A percentile compares a stretch with the other conserved stretches of the same genome.
Evolutionary conservation across 2,797 vertebrate species (phyloP).

Genomic region (Sorex maritimensis): DNA sequence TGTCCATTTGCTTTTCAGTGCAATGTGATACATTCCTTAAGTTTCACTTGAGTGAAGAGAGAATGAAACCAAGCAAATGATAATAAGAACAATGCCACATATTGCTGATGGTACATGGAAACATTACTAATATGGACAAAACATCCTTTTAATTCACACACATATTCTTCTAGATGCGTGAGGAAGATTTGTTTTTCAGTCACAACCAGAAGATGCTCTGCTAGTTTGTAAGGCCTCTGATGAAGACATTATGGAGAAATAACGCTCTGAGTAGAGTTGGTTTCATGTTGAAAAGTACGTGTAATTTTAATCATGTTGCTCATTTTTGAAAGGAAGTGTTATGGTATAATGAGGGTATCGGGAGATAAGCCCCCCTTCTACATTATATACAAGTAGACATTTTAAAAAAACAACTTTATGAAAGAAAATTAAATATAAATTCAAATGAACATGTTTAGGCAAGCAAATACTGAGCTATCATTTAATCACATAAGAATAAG

Average conservation of each 20-base stretch:
- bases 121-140: background rate
- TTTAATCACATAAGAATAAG: constrained; percentile 24
- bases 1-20: constrained; percentile 13
- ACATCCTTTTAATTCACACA: background rate
- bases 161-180: constrained; percentile 58
- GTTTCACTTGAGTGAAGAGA: background rate
- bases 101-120: background rate
- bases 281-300: background rate
- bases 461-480: background rate
- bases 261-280: background rate
- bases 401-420: background rate
- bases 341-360: no score
- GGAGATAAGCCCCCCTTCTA: background rate
- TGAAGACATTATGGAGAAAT: background rate
- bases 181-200: constrained; percentile 41
- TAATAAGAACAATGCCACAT: background rate
- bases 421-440: constrained; percentile 14
- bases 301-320: background rate
- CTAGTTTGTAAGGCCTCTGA: background rate
- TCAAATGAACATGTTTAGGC: constrained; percentile 22
- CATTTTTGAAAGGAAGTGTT: constrained; percentile 21
- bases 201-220: background rate
- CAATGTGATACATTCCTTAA: background rate
- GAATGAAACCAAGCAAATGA: constrained; percentile 14
- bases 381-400: background rate